Conservation (phyloP, 2,888 invertebrate species). For the Drosophila buzzatii region DNA sequence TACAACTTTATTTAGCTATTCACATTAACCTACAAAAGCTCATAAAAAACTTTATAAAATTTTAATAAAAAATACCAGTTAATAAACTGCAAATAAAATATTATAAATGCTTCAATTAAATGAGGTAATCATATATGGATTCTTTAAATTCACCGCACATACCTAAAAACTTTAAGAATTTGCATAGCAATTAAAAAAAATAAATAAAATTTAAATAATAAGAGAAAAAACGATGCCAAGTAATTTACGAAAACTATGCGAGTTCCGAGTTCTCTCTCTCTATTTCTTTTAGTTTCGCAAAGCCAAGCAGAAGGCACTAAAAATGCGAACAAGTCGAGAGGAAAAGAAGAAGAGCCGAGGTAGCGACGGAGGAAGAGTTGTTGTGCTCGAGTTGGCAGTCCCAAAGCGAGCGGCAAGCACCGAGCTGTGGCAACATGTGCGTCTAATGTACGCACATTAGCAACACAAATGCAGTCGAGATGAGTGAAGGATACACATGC, state of each 20-base stretch:
- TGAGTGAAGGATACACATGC: conserved; percentile 36
- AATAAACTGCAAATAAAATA: not conserved
- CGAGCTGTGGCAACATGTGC: conserved; percentile 70
- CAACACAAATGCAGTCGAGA: conserved; percentile 75
- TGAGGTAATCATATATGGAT: not conserved
- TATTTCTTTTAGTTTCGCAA: not conserved
- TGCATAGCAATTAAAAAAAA: conserved; percentile 62
- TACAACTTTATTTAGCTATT: no score
- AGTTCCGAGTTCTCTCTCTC: not conserved
- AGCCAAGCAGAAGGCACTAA: conserved; percentile 12
- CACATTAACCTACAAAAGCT: not conserved
- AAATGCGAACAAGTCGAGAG: conserved; percentile 20
- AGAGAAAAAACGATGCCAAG: conserved; percentile 11
- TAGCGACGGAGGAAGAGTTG: conserved; percentile 18
- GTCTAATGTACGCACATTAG: conserved; percentile 80
- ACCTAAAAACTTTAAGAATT: conserved; percentile 29
- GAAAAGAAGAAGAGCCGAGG: not conserved
- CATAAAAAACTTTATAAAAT: not conserved
- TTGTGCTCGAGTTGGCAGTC: conserved; percentile 27
- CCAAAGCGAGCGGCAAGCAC: conserved; percentile 13
- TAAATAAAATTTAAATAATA: conserved; percentile 19
- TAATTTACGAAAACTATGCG: conserved; percentile 43
- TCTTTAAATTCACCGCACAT: not conserved
- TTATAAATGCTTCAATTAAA: not conserved
- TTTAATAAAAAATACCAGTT: not conserved